phyloP scores from a whole-genome alignment of 2,113 vertebrate genomes.

The Leucoraja erinaceus region DNA sequence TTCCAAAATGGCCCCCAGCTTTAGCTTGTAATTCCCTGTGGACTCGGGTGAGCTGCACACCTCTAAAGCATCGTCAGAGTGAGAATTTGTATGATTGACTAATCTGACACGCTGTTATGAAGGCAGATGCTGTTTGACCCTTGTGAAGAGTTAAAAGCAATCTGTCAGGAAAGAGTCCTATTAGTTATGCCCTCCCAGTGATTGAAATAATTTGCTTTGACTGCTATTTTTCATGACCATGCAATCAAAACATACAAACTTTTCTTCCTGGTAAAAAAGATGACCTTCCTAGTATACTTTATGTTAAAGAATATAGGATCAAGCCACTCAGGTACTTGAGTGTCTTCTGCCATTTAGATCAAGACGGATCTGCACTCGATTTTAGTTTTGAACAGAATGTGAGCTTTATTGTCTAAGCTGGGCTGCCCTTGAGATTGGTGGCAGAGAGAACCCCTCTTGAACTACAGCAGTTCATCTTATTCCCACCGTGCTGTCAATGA shows the following conservation, averaged over 20 bases:
- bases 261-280: background rate
- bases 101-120: conserved; percentile 27
- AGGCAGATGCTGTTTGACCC: conserved; percentile 1
- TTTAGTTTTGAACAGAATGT: background rate
- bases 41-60: background rate
- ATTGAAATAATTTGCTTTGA: background rate
- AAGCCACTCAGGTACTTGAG: background rate
- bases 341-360: conserved; percentile 5
- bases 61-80: background rate
- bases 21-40: background rate
- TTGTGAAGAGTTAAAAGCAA: conserved; percentile 18
- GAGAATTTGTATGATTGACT: conserved; percentile 33
- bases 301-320: background rate
- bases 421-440: background rate
- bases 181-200: background rate
- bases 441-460: background rate
- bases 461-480: background rate
- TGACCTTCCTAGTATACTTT: background rate
- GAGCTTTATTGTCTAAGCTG: background rate
- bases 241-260: background rate
- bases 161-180: background rate
- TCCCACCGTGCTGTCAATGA: too few species aligned
- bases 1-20: background rate
- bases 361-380: background rate
- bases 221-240: background rate